Evolutionary conservation across 2,797 vertebrate genomes (phyloP).

Genomic region (Lateolabrax maculatus): DNA sequence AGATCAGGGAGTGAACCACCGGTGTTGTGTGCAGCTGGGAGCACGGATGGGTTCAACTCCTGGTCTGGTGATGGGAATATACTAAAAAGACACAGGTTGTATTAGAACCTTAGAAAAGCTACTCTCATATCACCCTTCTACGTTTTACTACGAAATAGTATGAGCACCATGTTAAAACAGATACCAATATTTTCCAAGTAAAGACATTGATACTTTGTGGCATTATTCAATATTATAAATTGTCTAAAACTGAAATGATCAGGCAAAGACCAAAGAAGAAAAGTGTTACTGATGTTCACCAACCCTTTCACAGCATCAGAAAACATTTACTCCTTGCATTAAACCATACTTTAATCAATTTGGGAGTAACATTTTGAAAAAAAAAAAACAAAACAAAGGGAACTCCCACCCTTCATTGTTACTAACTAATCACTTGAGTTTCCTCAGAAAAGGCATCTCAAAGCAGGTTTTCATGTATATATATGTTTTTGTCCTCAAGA

Average conservation of each 20-base stretch:
- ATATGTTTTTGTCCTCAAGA: neutral
- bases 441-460: too few relatives aligned
- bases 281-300: neutral
- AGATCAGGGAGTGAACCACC: slow-evolving; percentile 98
- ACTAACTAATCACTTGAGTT: too few relatives aligned
- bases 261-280: too few relatives aligned
- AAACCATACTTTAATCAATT: neutral
- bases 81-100: slow-evolving; percentile 76
- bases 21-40: slow-evolving; percentile 93
- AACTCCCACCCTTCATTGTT: too few relatives aligned
- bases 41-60: slow-evolving; percentile 90
- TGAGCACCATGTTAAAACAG: neutral
- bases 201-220: neutral
- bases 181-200: neutral
- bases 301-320: neutral
- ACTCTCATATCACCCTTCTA: neutral
- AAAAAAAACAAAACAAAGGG: too few relatives aligned
- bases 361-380: neutral
- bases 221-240: too few relatives aligned
- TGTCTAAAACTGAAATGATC: too few relatives aligned
- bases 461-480: neutral
- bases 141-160: neutral
- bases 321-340: neutral
- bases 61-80: slow-evolving; percentile 98
- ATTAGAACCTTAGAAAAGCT: slow-evolving; percentile 5